Evolutionary conservation across 2,888 invertebrate genomes (phyloP), one percentile per base, ranked within the genome.

Genomic region (Zaprionus lineosus): DNA sequence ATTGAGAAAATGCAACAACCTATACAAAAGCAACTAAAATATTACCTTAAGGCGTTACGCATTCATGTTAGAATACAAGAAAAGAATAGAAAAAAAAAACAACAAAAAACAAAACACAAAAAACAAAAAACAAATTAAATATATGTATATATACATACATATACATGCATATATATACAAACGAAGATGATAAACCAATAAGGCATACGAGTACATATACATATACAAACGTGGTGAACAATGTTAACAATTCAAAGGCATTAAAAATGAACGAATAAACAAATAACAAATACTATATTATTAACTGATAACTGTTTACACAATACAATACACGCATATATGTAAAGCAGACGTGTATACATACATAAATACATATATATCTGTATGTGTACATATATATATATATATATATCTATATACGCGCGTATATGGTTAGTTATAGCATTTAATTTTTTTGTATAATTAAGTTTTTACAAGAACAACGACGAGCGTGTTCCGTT

Each of bases 1-100:
- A 28, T 8, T 9, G 34, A 24, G 19, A 19, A 19, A 19, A 19
- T 3, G n/a, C n/a, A 19, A 19, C 37, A 68, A 83, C 84, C 83
- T 76, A 76, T 67, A 72, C 72, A 59, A 68, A 64, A 59, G 69
- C 81, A 76, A 84, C 84, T 77, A 71, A 77, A 56, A 63, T 79
- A 82, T 71, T 79, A 84, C 84, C 84, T 79, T 82, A 82, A 84
- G 60, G 78, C 84, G 84, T 84, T 71, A 82, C 78, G 84, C 84
- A 71, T 81, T 59, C 65, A 68, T 58, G 44, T 43, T 37, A 26
- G 37, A 40, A 65, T 62, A 52, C 40, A 53, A 31, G 46, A 48
- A 40, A 44, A 63, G 44, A 39, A 7, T n/a, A n/a, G n/a, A n/a
- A n/a, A n/a, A n/a, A n/a, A n/a, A n/a, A n/a, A n/a, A n/a, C n/a